Evolutionary conservation across 2,888 invertebrate species (phyloP).

Genomic region (Tipula unca): DNA sequence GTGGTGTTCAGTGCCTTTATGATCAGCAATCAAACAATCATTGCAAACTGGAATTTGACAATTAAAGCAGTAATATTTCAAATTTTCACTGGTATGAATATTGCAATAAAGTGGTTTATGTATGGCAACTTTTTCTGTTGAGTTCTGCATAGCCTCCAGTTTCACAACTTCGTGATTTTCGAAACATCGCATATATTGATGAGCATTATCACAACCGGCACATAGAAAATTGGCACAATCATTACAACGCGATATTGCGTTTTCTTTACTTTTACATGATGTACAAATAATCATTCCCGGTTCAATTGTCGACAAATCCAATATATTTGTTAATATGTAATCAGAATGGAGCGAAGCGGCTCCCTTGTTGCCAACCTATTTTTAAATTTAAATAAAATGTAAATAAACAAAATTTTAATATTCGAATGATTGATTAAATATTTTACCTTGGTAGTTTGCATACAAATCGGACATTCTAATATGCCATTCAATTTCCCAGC

Average conservation of each 20-base stretch:
- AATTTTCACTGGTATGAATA: constrained; percentile 69
- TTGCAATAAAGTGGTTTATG: constrained; percentile 84
- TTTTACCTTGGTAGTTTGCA: constrained; percentile 71
- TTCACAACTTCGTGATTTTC: constrained; percentile 88
- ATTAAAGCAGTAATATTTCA: constrained; percentile 81
- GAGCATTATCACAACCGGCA: constrained; percentile 89
- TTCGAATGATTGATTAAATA: not conserved
- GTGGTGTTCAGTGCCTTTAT: constrained; percentile 74
- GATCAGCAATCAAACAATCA: constrained; percentile 76
- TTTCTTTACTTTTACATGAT: constrained; percentile 91
- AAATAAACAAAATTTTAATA: not conserved
- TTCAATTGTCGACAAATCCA: constrained; percentile 73
- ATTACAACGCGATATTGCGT: constrained; percentile 86
- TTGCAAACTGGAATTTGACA: constrained; percentile 81
- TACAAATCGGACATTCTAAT: constrained; percentile 72
- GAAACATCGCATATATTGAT: constrained; percentile 94
- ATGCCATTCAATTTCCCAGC: constrained; percentile 53
- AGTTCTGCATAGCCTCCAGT: constrained; percentile 74
- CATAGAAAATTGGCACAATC: constrained; percentile 93
- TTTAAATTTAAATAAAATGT: constrained; percentile 32
- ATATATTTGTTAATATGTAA: constrained; percentile 75
- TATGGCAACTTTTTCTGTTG: constrained; percentile 67
- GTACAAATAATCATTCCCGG: constrained; percentile 68
- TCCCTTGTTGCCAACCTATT: constrained; percentile 59
- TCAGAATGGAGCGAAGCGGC: constrained; percentile 75